Conservation (phyloP, 2,113 vertebrate species). For the Equus przewalskii region DNA sequence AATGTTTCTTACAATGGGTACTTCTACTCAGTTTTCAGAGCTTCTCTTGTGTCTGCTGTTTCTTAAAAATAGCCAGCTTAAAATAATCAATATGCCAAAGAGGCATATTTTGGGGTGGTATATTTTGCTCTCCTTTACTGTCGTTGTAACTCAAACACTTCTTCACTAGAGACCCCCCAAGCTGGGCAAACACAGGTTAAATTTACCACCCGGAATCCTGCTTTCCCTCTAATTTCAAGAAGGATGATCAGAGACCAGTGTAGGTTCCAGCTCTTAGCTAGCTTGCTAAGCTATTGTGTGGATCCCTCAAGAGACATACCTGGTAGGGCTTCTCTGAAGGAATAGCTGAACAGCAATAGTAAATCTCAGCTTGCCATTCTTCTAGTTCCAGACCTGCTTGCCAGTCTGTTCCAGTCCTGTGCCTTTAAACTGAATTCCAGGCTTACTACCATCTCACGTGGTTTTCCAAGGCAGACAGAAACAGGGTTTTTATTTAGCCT, state of each 20-base stretch:
- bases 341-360: neutral
- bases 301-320: neutral
- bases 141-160: neutral
- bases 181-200: neutral
- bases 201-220: neutral
- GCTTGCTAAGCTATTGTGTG: neutral
- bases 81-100: too few species aligned
- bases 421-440: constrained; percentile 4
- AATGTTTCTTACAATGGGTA: too few species aligned
- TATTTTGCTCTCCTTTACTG: neutral
- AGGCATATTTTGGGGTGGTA: too few species aligned
- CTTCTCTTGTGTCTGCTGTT: too few species aligned
- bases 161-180: neutral
- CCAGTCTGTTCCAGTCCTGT: neutral
- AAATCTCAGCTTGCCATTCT: neutral
- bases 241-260: neutral
- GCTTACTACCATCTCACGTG: neutral
- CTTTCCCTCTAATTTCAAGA: neutral
- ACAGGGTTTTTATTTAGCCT: neutral
- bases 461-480: constrained; percentile 50
- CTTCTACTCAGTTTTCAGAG: too few species aligned
- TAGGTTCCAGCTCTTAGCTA: neutral
- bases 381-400: neutral
- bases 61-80: too few species aligned
- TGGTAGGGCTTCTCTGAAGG: neutral